Evolutionary conservation across 2,888 invertebrate genomes (phyloP), one percentile per base, ranked within the genome.

Genomic region (Pandemis cinnamomeana): DNA sequence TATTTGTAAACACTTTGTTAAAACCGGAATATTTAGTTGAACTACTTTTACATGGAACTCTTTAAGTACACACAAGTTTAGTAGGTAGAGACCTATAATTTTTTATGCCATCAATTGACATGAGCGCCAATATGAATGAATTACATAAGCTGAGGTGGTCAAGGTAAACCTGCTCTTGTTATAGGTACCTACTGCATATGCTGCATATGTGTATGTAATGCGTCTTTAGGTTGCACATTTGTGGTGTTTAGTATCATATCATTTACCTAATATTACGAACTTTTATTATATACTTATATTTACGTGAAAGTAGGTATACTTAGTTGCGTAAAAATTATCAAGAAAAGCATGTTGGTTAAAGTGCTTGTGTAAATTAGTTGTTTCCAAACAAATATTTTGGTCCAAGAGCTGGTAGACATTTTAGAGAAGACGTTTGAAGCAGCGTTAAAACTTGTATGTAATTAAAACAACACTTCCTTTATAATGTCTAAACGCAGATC

Each of bases 121-220:
- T 64, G 72, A 36, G 51, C 66, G 60, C 48, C 71, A 70, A 80
- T 81, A 88, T 91, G 89, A 91, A 91, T 91, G 89, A 86, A 87
- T 84, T 82, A 81, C 83, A 85, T 82, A 88, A 82, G 82, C 82
- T 80, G 83, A 80, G 84, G 82, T 87, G 91, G 92, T 92, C 92
- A 93, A 93, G 92, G 92, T 79, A 81, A 92, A 85, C 92, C 71
- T 83, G 90, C 82, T 88, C 83, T 79, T 84, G 66, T 76, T 76
- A 20, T 20, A 79, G 85, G 84, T 83, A 84, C 83, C 27, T 58
- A 27, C 58, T 84, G 85, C 80, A 78, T 84, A 78, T 76, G 51
- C 60, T 62, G 51, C 20, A 58, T 72, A 67, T 62, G 69, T 67
- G 51, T 64, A 62, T 67, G 51, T 60, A 58, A 74, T 61, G 73